These are phyloP conservation scores for Holocentrus rufus DNA, from an alignment of 2,797 vertebrate species.

Conservation along the genomic window DNA sequence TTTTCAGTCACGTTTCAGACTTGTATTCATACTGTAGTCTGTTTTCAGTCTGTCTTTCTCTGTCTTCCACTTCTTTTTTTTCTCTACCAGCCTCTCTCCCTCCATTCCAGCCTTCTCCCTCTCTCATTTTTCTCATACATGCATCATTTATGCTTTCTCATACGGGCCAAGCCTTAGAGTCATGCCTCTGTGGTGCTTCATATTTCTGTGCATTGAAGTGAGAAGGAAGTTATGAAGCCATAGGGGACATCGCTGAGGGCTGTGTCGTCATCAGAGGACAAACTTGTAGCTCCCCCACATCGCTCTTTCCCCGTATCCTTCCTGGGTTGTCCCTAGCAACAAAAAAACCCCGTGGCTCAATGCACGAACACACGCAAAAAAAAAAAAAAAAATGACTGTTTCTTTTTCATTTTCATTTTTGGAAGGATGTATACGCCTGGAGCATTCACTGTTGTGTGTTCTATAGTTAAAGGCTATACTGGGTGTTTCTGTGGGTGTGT, in stretches of 20 bases:
- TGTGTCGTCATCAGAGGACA: conserved; percentile 51
- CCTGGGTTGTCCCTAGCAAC: conserved; percentile 73
- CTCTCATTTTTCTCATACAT: conserved; percentile 7
- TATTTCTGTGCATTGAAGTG: conserved; percentile 24
- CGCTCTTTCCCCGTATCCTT: conserved; percentile 40
- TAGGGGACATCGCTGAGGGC: conserved; percentile 35
- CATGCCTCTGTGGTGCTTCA: conserved; percentile 26
- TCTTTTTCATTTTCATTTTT: conserved; percentile 1
- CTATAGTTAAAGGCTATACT: conserved; percentile 3
- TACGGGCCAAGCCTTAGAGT: conserved; percentile 19
- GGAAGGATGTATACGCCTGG: conserved; percentile 1
- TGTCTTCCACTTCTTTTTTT: neutral
- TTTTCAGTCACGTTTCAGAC: too few species aligned
- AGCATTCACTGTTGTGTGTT: conserved; percentile 11
- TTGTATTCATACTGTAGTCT: too few species aligned
- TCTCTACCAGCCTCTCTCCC: neutral
- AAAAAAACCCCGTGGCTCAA: conserved; percentile 25
- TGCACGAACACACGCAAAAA: conserved; percentile 24
- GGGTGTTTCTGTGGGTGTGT: neutral
- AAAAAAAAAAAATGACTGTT: conserved; percentile 19
- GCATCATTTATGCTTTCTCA: conserved; percentile 20
- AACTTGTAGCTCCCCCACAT: conserved; percentile 37
- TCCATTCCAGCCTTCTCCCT: neutral
- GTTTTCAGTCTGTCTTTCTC: too few species aligned
- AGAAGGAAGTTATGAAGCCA: conserved; percentile 62